Conservation (phyloP, 2,888 invertebrate species). For the Eupeodes luniger region DNA sequence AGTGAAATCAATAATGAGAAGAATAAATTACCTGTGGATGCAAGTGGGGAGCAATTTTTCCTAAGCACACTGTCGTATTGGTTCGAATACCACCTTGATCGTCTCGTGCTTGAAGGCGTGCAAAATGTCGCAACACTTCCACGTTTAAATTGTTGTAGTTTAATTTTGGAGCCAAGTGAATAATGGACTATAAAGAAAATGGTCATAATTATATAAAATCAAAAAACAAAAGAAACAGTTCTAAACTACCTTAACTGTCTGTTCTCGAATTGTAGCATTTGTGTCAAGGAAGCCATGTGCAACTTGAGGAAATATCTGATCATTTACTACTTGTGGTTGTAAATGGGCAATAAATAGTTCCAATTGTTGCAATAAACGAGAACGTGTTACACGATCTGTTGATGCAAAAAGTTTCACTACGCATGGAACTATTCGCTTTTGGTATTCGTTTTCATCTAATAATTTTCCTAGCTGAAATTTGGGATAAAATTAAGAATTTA, state of each 20-base stretch:
- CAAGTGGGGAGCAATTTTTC: slow-evolving; percentile 97
- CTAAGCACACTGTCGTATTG: slow-evolving; percentile 99
- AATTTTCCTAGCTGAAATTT: slow-evolving; percentile 92
- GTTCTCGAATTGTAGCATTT: slow-evolving; percentile 97
- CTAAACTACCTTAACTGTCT: slow-evolving; percentile 93
- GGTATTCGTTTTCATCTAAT: slow-evolving; percentile 96
- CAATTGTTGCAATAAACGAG: slow-evolving; percentile 95
- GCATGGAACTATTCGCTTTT: slow-evolving; percentile 97
- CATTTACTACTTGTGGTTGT: slow-evolving; percentile 93
- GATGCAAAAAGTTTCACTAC: slow-evolving; percentile 98
- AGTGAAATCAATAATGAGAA: neutral
- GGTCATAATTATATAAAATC: too few relatives aligned
- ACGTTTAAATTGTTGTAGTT: slow-evolving; percentile 99
- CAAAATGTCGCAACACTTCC: slow-evolving; percentile 97
- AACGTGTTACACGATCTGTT: slow-evolving; percentile 97
- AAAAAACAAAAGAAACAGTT: neutral
- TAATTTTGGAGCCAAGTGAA: slow-evolving; percentile 97
- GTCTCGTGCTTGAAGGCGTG: slow-evolving; percentile 96
- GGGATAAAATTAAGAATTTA: neutral
- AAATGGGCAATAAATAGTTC: slow-evolving; percentile 94
- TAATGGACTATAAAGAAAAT: slow-evolving; percentile 89
- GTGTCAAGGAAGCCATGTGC: slow-evolving; percentile 98
- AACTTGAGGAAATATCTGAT: slow-evolving; percentile 97
- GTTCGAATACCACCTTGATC: slow-evolving; percentile 97
- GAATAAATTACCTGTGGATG: slow-evolving; percentile 89